These are phyloP conservation scores for Labroides dimidiatus DNA, from an alignment of 2,797 vertebrate species.

Conservation along the genomic window DNA sequence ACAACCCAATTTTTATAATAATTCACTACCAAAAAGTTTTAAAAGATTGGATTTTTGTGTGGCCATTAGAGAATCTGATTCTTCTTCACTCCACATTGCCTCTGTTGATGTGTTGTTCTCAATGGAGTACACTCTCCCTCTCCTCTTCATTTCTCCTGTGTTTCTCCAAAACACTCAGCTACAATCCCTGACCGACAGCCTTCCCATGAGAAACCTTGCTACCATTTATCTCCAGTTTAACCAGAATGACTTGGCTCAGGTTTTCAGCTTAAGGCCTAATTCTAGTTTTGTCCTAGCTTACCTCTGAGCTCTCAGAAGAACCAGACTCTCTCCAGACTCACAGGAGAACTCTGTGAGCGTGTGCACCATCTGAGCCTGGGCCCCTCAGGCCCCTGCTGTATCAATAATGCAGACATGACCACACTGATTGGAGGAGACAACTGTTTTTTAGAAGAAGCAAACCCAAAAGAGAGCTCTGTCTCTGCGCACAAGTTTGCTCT, in stretches of 20 bases:
- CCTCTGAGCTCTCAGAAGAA: slow-evolving; percentile 55
- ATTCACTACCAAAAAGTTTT: neutral
- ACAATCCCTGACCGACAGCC: slow-evolving; percentile 33
- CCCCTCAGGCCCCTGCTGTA: slow-evolving; percentile 78
- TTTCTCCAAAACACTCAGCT: neutral
- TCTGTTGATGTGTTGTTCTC: slow-evolving; percentile 9
- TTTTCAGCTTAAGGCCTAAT: slow-evolving; percentile 54
- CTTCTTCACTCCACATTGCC: neutral
- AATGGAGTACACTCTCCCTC: neutral
- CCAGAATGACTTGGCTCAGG: slow-evolving; percentile 40
- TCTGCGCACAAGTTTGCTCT: slow-evolving; percentile 79
- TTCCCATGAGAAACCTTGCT: slow-evolving; percentile 79
- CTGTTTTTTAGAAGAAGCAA: slow-evolving; percentile 87
- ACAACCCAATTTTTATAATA: too few species aligned
- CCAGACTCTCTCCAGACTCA: slow-evolving; percentile 55
- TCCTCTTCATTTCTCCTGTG: slow-evolving; percentile 5
- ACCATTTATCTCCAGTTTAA: slow-evolving; percentile 87
- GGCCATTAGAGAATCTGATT: neutral
- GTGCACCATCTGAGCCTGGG: slow-evolving; percentile 81
- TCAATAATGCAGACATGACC: slow-evolving; percentile 91
- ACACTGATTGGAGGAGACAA: slow-evolving; percentile 92
- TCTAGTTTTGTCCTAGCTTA: slow-evolving; percentile 56
- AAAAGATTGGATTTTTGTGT: neutral
- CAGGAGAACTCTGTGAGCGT: slow-evolving; percentile 63
- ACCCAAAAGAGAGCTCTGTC: slow-evolving; percentile 79